Evolutionary conservation across 2,113 vertebrate genomes (phyloP), one percentile per base, ranked within the genome.

Genomic region (Serinus canaria): DNA sequence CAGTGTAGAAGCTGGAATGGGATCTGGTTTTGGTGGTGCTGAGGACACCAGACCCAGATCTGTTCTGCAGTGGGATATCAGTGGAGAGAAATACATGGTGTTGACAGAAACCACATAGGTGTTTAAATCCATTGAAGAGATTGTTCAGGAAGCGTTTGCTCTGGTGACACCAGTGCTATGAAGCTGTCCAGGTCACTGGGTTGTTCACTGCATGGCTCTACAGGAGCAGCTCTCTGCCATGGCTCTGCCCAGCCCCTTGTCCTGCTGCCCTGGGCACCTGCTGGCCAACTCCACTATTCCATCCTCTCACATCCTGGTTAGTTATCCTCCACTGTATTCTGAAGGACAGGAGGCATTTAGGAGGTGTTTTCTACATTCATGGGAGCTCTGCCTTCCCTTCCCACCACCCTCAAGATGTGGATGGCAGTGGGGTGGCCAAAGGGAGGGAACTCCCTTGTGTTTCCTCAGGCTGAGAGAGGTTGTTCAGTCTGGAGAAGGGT

Each of bases 221-320:
- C 37, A 24, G 59, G 56, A 80, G 83, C 19, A 3, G 50, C 53
- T 75, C 31, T 39, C 55, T 46, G 66, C 80, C 39, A 12, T 2
- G 22, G 72, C 81, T 68, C 47, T 3, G 18, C 80, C 58, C n/a
- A 81, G n/a, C 74, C 52, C n/a, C 59, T 46, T 3, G 0, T 83
- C 75, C 75, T 92, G 83, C 70, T 3, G 2, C 47, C 1, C 6
- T 27, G 41, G 60, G 43, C 60, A 67, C 69, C 63, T 62, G 16
- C 87, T 84, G 46, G 39, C 37, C 52, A 20, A 2, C 62, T 69
- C 72, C 30, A 24, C 52, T 33, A 5, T 15, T 8, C 49, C 81
- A 12, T 21, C 4, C 1, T 4, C 41, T 15, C 47, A 49, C 4
- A 0, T 35, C n/a, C 56, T 59, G 56, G 0, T 44, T 33, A 33